A percentile compares a stretch with the other conserved stretches of the same genome.
Evolutionary conservation across 2,113 vertebrate species (phyloP).

Genomic region (Nettapus auritus): DNA sequence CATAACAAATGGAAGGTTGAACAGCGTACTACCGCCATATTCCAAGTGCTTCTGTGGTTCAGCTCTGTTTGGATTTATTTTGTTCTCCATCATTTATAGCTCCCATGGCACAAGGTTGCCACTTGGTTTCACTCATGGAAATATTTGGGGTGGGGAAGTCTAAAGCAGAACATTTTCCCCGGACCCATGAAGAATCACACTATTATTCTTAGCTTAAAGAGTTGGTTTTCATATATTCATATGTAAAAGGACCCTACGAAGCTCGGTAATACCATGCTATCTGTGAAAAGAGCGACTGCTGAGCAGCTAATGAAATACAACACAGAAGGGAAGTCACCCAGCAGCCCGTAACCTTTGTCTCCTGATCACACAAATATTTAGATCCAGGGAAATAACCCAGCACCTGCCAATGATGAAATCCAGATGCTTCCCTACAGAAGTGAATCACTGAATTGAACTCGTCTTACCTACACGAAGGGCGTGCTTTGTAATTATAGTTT

Average conservation of each 20-base stretch:
- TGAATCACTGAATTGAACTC: neutral
- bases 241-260: neutral
- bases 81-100: neutral
- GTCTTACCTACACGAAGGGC: neutral
- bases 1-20: neutral
- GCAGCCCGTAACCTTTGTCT: neutral
- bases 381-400: neutral
- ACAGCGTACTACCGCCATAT: neutral
- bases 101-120: neutral
- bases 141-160: neutral
- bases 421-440: neutral
- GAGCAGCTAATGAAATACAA: neutral
- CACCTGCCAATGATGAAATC: neutral
- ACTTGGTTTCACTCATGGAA: neutral
- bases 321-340: neutral
- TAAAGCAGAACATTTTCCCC: neutral
- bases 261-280: neutral
- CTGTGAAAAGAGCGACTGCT: neutral
- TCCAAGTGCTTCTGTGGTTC: neutral
- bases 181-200: neutral
- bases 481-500: neutral
- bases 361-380: neutral
- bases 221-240: neutral
- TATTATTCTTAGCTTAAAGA: neutral
- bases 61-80: rapidly evolving